A percentile compares a stretch with the other conserved stretches of the same genome.
These are phyloP conservation scores for Dreissena rostriformis DNA, from an alignment of 1,140 invertebrate genomes.

Conservation along the genomic window DNA sequence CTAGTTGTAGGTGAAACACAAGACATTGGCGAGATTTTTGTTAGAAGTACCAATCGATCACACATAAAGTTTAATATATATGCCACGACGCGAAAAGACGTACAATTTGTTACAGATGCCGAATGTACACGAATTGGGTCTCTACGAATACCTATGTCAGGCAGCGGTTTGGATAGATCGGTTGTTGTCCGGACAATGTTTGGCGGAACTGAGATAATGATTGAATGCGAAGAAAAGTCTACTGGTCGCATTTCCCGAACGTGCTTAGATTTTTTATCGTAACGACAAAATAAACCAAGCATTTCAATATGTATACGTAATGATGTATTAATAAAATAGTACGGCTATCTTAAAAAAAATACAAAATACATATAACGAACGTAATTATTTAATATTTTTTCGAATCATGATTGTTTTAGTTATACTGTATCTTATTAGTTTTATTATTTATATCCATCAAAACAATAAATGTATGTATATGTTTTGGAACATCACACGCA, in stretches of 20 bases:
- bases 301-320: too few relatives aligned
- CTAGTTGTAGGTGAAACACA: not conserved
- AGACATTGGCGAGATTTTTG: not conserved
- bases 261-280: too few relatives aligned
- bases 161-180: not conserved
- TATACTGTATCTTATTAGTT: too few relatives aligned
- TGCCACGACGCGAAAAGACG: not conserved
- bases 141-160: not conserved
- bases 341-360: too few relatives aligned
- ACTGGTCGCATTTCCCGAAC: not conserved
- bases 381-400: too few relatives aligned
- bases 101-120: not conserved
- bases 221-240: not conserved
- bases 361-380: too few relatives aligned
- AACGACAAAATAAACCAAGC: too few relatives aligned
- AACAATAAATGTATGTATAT: too few relatives aligned
- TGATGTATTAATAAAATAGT: too few relatives aligned
- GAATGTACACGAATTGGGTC: not conserved
- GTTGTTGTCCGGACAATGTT: not conserved
- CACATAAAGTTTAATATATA: not conserved
- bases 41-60: not conserved
- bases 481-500: too few relatives aligned
- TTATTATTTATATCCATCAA: too few relatives aligned
- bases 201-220: not conserved
- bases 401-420: too few relatives aligned